Base-by-base conservation (phyloP, 2,113 vertebrate species). In the Pseudopodoces humilis region DNA sequence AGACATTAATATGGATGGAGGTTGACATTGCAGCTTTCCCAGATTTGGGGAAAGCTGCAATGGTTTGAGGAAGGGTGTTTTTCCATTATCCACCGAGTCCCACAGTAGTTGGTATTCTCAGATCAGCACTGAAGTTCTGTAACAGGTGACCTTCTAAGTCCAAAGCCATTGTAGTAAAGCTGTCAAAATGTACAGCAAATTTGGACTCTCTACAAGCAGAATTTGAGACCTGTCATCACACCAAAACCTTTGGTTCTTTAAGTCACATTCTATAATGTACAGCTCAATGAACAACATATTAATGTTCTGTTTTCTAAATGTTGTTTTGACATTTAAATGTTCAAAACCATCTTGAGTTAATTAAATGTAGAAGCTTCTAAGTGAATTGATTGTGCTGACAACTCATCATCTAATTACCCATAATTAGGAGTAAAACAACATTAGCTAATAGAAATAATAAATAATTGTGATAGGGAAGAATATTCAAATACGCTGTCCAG, bases 241-340 rank as follows among this genome's bases (percentile, higher is more conserved):
- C 24, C 25, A 65, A 95, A 96, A 97, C 95, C 96, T 96, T 92
- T 94, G 83, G 83, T 96, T 93, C 86, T 92, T 68, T 68, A 94
- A 97, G 96, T 95, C 96, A 83, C 76, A 79, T 94, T 93, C 90
- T 90, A 67, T 94, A 96, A 96, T 43, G 81, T 88, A 91, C 81
- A 95, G 94, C 95, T 97, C 95, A 96, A 83, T 84, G 90, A 97
- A 88, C 67, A 94, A 88, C 97, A 83, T 90, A 95, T 88, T 96
- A 95, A 94, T 92, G 86, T 90, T 95, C 86, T 95, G 92, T 92
- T 96, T 95, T 95, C 95, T 96, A 93, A 97, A 69, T 88, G 94
- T 90, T 97, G 94, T 96, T 96, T 96, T 97, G 96, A 94, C 92
- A 94, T 96, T 95, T 96, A 96, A 96, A 94, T 92, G 94, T 95